Conservation (phyloP, 2,888 invertebrate species). For the Lochmaea capreae region DNA sequence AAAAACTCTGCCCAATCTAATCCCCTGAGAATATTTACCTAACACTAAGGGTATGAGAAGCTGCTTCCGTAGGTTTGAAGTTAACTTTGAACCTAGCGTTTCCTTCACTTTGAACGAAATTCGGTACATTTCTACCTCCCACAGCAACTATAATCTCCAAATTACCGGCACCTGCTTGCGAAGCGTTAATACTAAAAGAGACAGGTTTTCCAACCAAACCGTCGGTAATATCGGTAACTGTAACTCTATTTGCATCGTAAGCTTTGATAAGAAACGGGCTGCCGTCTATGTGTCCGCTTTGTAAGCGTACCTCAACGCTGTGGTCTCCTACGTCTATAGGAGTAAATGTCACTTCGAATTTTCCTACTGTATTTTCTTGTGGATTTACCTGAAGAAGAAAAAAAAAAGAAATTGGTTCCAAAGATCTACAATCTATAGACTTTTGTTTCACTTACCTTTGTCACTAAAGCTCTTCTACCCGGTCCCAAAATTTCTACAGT, state of each 20-base stretch:
- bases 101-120: conserved; percentile 97
- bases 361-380: conserved; percentile 65
- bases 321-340: conserved; percentile 94
- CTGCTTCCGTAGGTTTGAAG: conserved; percentile 95
- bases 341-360: conserved; percentile 72
- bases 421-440: no score
- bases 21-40: conserved; percentile 68
- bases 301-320: conserved; percentile 81
- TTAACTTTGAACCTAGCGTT: conserved; percentile 95
- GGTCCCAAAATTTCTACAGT: conserved; percentile 85
- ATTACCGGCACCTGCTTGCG: conserved; percentile 90
- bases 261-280: conserved; percentile 96
- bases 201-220: conserved; percentile 93
- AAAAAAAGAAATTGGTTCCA: not conserved
- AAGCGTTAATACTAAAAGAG: conserved; percentile 91
- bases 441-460: conserved; percentile 65
- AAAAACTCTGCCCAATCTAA: no score
- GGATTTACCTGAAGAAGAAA: conserved; percentile 59
- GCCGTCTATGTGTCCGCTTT: conserved; percentile 88
- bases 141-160: conserved; percentile 98
- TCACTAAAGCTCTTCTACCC: conserved; percentile 77
- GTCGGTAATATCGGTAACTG: conserved; percentile 91
- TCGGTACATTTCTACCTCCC: conserved; percentile 95
- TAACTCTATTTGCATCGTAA: conserved; percentile 95
- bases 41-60: conserved; percentile 91